These are phyloP conservation scores for Phodopus roborovskii DNA, from an alignment of 2,113 vertebrate species.

Conservation along the genomic window DNA sequence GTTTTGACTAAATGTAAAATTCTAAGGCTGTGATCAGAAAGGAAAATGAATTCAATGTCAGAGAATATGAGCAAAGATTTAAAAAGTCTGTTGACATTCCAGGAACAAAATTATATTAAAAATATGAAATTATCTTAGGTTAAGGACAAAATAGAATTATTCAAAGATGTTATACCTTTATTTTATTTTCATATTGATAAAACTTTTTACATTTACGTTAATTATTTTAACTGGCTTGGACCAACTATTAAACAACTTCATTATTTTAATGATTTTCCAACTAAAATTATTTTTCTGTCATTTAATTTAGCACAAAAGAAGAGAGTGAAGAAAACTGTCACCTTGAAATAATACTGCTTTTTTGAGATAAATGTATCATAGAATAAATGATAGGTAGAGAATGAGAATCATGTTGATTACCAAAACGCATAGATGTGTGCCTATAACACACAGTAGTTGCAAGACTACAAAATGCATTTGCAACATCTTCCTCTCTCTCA, in stretches of 20 bases:
- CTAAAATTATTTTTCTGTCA: background rate
- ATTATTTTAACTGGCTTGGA: background rate
- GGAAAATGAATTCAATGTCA: slow-evolving; percentile 35
- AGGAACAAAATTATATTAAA: slow-evolving; percentile 36
- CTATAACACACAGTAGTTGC: background rate
- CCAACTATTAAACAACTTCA: background rate
- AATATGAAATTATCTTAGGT: background rate
- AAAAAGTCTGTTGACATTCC: background rate
- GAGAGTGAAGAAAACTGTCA: background rate
- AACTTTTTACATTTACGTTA: background rate
- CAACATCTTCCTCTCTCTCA: background rate
- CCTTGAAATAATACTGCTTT: background rate
- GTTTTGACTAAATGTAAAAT: slow-evolving; percentile 11
- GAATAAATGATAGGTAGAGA: background rate
- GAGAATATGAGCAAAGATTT: background rate
- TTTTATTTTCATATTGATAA: slow-evolving; percentile 23
- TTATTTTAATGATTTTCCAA: background rate
- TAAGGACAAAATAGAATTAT: background rate
- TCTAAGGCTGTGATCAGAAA: slow-evolving; percentile 45
- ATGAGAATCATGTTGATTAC: background rate
- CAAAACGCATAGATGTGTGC: background rate
- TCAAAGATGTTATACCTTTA: background rate
- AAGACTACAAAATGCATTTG: background rate
- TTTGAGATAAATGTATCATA: background rate
- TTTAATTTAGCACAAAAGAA: background rate